Conservation (phyloP, 2,888 invertebrate genomes). For the Pheosia tremula region DNA sequence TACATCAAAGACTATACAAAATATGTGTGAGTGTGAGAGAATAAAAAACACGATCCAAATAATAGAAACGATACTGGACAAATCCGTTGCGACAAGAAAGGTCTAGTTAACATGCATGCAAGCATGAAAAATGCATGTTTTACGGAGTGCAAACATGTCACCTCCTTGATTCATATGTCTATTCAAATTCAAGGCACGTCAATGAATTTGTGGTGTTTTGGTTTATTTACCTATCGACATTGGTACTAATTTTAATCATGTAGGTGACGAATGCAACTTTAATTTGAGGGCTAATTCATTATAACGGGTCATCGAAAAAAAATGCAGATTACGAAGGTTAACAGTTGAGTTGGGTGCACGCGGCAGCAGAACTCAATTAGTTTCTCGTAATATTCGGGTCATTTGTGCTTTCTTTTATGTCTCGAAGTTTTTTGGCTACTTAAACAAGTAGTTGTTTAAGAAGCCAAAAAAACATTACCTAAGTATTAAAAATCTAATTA, state of each 20-base stretch:
- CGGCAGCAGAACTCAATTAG: too few species aligned
- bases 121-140: slow-evolving; percentile 13
- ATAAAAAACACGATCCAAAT: not conserved
- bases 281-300: too few species aligned
- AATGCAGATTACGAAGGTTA: too few species aligned
- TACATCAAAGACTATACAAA: too few species aligned
- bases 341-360: too few species aligned
- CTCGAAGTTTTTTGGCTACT: too few species aligned
- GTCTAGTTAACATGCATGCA: not conserved
- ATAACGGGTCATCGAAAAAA: too few species aligned
- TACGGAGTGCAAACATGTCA: slow-evolving; percentile 28
- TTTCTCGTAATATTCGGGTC: too few species aligned
- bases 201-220: not conserved
- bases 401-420: too few species aligned
- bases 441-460: too few species aligned
- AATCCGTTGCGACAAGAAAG: not conserved
- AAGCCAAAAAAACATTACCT: not conserved
- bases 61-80: not conserved
- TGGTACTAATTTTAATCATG: not conserved
- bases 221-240: not conserved
- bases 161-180: slow-evolving; percentile 28
- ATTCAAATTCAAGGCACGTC: slow-evolving; percentile 22
- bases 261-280: too few species aligned
- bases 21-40: too few species aligned
- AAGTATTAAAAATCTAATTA: not conserved